Percentiles rank a stretch among this genome's conserved stretches.
These are phyloP conservation scores for Coleophora deauratella DNA, from an alignment of 2,888 invertebrate species.

Conservation along the genomic window DNA sequence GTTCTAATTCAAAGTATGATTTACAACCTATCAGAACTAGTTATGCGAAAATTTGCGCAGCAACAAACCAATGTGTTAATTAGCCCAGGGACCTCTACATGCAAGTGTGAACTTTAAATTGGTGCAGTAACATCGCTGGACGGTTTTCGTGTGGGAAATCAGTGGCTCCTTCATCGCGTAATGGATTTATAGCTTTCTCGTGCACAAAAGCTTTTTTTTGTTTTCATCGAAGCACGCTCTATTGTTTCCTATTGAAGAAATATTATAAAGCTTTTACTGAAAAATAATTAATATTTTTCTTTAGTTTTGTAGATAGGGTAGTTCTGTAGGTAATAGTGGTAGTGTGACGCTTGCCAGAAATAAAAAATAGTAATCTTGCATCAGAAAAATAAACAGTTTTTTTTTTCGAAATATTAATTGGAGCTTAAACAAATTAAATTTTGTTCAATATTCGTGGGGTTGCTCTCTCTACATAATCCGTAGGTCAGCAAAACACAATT, in stretches of 20 bases:
- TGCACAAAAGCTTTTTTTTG: slow-evolving; percentile 52
- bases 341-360: no score
- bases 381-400: no score
- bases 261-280: no score
- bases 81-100: slow-evolving; percentile 45
- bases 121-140: slow-evolving; percentile 39
- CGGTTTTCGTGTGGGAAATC: slow-evolving; percentile 58
- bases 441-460: background rate
- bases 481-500: no score
- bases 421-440: background rate
- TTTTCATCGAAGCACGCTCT: slow-evolving; percentile 45
- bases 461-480: no score
- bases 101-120: slow-evolving; percentile 58
- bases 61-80: slow-evolving; percentile 41
- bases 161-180: slow-evolving; percentile 55
- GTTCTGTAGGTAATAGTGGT: no score
- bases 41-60: slow-evolving; percentile 18
- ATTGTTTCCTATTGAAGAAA: slow-evolving; percentile 46
- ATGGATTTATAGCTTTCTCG: slow-evolving; percentile 62
- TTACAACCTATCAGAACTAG: slow-evolving; percentile 4
- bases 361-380: background rate
- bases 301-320: no score
- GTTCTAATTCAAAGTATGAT: no score
- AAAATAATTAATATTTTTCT: no score
- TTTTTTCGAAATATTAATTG: no score